Percentiles rank a stretch among this genome's conserved stretches.
phyloP scores from a whole-genome alignment of 2,888 invertebrate genomes.

The Yponomeuta evonymella region DNA sequence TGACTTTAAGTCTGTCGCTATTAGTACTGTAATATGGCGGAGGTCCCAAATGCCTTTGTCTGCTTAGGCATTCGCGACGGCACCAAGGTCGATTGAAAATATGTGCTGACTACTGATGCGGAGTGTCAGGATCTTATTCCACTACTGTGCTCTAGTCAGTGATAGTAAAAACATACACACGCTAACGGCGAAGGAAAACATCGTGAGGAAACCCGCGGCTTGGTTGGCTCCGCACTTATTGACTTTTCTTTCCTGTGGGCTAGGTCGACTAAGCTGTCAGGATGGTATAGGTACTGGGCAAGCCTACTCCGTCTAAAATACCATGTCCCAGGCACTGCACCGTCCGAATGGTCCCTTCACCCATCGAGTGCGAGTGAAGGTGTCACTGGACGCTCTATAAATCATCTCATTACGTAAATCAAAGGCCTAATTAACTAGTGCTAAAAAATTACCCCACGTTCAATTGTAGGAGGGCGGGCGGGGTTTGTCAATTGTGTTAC shows the following conservation, averaged over 20 bases:
- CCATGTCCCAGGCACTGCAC: background rate
- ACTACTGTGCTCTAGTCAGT: no score
- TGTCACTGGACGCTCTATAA: no score
- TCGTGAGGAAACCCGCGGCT: background rate
- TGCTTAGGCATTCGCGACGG: constrained; percentile 58
- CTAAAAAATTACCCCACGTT: no score
- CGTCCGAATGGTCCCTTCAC: background rate
- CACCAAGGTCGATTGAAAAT: constrained; percentile 46
- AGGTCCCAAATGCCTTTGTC: constrained; percentile 41
- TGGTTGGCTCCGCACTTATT: background rate
- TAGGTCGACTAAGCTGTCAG: background rate
- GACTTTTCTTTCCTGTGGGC: background rate
- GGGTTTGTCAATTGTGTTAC: no score
- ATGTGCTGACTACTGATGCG: constrained; percentile 50
- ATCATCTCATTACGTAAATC: no score
- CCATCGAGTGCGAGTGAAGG: background rate
- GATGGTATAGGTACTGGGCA: background rate
- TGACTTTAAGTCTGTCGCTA: background rate
- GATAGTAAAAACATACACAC: background rate
- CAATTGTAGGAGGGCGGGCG: no score
- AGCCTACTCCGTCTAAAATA: background rate
- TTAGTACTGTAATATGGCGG: constrained; percentile 18
- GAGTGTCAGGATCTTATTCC: background rate
- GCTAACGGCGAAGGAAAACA: background rate
- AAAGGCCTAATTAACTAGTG: no score